Evolutionary conservation across 2,797 vertebrate genomes (phyloP), one percentile per base, ranked within the genome.

Genomic region (Enteromius unitaeniatus): DNA sequence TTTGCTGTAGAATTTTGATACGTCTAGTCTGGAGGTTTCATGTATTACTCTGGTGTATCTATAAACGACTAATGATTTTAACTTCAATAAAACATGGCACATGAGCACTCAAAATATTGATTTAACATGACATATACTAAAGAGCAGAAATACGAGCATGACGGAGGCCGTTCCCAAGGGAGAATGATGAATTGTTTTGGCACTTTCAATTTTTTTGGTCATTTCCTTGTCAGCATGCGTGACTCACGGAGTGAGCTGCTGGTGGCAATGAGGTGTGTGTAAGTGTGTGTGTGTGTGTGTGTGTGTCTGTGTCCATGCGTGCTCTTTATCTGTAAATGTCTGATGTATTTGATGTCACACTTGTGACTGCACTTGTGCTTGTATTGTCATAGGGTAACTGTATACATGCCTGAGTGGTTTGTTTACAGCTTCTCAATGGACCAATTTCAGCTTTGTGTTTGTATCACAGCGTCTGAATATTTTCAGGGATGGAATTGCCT

Each of bases 31-130:
- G 28, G 70, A 58, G 28, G 42, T 74, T 82, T 51, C 45, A 74
- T 65, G 45, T 74, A 51, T 84, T 76, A 6, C 3, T 70, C 60
- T 23, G 51, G 26, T 75, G 73, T 87, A 67, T 58, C 77, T 72
- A 53, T 72, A 68, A 42, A 19, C 17, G 15, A 70, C 72, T 58
- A 68, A 79, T 55, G 75, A 62, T 65, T 70, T 78, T 34, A 75
- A 8, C 40, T 82, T 85, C 55, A 31, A 70, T 76, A 53, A 84
- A 84, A 81, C 53, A 74, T 86, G 70, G 45, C 49, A 84, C 77
- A 77, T 64, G 53, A 76, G 76, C 51, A 37, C 13, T 83, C 62
- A 53, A 86, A 60, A 70, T 81, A 84, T 77, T 82, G 70, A 80
- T 76, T 76, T 14, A 55, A 83, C 81, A 83, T 83, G 74, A 68